phyloP scores from a whole-genome alignment of 2,797 vertebrate genomes.

The Gymnoscopelus microlampas region DNA sequence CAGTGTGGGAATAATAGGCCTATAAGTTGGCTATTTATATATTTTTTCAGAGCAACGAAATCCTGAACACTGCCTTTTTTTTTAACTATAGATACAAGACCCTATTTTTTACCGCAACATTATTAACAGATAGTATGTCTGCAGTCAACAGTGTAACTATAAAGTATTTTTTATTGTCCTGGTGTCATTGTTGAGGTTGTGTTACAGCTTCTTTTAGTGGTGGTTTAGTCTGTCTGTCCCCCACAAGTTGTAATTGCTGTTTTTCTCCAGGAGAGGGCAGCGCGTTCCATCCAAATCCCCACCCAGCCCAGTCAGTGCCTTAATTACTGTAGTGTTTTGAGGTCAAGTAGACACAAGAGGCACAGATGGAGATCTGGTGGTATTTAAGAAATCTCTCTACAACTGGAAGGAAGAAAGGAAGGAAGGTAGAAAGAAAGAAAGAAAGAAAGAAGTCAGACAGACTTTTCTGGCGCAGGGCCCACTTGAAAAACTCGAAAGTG shows the following conservation, averaged over 20 bases:
- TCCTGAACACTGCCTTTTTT: too few species aligned
- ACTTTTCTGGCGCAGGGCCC: too few species aligned
- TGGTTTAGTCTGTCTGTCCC: neutral
- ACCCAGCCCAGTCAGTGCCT: conserved; percentile 60
- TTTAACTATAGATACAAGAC: too few species aligned
- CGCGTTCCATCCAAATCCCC: conserved; percentile 59
- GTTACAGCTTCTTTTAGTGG: conserved; percentile 17
- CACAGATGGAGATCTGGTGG: conserved; percentile 51
- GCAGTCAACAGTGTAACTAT: too few species aligned
- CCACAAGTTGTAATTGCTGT: conserved; percentile 34
- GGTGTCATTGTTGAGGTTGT: conserved; percentile 3
- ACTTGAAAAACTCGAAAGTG: too few species aligned
- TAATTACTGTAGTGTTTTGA: conserved; percentile 77
- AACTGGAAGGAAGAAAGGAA: neutral
- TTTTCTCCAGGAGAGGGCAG: conserved; percentile 66
- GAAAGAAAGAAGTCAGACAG: neutral
- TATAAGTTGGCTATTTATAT: too few species aligned
- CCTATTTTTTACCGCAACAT: too few species aligned
- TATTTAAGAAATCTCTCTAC: conserved; percentile 56
- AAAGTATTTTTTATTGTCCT: neutral
- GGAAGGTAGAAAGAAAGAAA: conserved; percentile 11
- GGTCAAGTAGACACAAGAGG: conserved; percentile 64
- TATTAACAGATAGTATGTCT: too few species aligned
- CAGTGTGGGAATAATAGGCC: too few species aligned
- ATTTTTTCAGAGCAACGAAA: too few species aligned